Evolutionary conservation across 1,140 invertebrate genomes (phyloP).

Genomic region (Andricus grossulariae): DNA sequence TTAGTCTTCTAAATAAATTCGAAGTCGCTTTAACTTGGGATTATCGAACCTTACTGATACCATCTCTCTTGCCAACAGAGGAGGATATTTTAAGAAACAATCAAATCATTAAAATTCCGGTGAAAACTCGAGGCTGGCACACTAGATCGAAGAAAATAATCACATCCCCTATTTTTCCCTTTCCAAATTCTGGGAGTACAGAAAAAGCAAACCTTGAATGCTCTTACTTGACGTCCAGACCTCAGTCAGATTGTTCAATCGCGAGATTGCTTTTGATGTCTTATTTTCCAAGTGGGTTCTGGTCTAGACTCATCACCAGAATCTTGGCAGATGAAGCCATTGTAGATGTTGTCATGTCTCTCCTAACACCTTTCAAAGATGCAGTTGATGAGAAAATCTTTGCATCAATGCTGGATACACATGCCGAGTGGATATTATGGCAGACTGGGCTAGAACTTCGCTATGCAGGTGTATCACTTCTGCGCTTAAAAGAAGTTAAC

Average conservation of each 20-base stretch:
- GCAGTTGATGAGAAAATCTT: conserved; percentile 81
- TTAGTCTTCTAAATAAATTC: conserved; percentile 96
- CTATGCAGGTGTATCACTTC: conserved; percentile 87
- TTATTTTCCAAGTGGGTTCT: conserved; percentile 98
- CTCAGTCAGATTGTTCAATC: conserved; percentile 78
- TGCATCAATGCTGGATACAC: conserved; percentile 79
- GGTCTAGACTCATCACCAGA: conserved; percentile 94
- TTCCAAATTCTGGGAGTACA: conserved; percentile 51
- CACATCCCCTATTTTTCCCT: conserved; percentile 75
- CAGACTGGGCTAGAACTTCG: conserved; percentile 94
- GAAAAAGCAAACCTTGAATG: conserved; percentile 52
- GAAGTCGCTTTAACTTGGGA: conserved; percentile 99
- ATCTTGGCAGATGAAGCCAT: conserved; percentile 93
- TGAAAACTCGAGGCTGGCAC: conserved; percentile 84
- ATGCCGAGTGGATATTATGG: conserved; percentile 96
- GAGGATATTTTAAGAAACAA: conserved; percentile 78
- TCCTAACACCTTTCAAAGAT: conserved; percentile 70
- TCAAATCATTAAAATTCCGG: conserved; percentile 79
- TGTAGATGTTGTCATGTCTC: conserved; percentile 84
- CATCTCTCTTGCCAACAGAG: conserved; percentile 92
- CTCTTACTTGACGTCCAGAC: conserved; percentile 69
- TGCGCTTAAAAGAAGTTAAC: conserved; percentile 89
- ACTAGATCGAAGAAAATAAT: conserved; percentile 79
- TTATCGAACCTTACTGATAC: conserved; percentile 91
- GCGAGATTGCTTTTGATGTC: conserved; percentile 90